phyloP scores from a whole-genome alignment of 2,888 invertebrate genomes.

The Hyposoter didymator region DNA sequence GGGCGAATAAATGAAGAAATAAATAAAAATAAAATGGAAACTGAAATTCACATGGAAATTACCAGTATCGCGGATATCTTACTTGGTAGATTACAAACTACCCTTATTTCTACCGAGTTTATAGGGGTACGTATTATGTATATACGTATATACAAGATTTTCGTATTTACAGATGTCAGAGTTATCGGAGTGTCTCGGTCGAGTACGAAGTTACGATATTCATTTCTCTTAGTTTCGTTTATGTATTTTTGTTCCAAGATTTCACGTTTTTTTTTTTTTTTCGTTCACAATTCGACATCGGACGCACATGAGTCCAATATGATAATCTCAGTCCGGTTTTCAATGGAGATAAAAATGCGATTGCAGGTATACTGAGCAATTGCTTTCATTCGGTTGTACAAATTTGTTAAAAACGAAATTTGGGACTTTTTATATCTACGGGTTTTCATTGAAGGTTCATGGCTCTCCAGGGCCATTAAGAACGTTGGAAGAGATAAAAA shows the following conservation, averaged over 20 bases:
- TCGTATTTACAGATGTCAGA: constrained; percentile 75
- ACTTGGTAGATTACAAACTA: constrained; percentile 73
- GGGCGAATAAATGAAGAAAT: neutral
- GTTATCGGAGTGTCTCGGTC: constrained; percentile 41
- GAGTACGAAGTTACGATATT: constrained; percentile 42
- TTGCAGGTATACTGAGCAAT: constrained; percentile 54
- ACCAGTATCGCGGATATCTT: constrained; percentile 58
- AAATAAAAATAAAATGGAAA: neutral
- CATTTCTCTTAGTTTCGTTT: constrained; percentile 20
- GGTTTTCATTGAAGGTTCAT: neutral
- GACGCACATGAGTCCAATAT: constrained; percentile 52
- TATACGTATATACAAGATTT: constrained; percentile 74
- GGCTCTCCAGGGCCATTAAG: neutral
- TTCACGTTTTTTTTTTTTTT: constrained; percentile 27
- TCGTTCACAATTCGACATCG: constrained; percentile 35
- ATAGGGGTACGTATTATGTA: constrained; percentile 73
- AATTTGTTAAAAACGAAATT: constrained; percentile 46
- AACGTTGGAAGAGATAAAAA: constrained; percentile 9
- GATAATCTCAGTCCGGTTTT: constrained; percentile 58
- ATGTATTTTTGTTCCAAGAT: constrained; percentile 24
- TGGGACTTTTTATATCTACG: neutral
- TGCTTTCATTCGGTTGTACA: constrained; percentile 22
- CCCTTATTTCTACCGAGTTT: constrained; percentile 72
- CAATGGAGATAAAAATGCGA: constrained; percentile 48
- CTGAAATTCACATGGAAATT: constrained; percentile 39